phyloP scores from a whole-genome alignment of 2,888 invertebrate genomes.

The Electrophaes corylata region DNA sequence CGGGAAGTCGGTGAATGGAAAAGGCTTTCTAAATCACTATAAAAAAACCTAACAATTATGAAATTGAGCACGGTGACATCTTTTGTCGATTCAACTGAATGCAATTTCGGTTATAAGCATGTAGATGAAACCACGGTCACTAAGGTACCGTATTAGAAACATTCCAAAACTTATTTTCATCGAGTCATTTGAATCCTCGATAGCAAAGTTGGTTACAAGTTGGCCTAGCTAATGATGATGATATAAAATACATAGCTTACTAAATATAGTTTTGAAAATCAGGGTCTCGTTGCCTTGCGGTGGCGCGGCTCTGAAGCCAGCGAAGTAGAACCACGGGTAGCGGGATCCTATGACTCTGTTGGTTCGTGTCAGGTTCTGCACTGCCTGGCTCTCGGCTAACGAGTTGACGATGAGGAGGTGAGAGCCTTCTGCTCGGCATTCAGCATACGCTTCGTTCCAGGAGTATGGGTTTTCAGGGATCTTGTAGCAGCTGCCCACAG shows the following conservation, averaged over 20 bases:
- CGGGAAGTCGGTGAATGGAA: too few relatives aligned
- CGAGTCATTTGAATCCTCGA: too few relatives aligned
- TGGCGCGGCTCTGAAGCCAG: conserved; percentile 58
- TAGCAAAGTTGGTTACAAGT: too few relatives aligned
- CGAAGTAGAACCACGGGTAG: conserved; percentile 54
- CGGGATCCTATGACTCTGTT: conserved; percentile 23
- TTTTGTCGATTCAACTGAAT: too few relatives aligned
- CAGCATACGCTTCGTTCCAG: conserved; percentile 65
- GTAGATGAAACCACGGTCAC: too few relatives aligned
- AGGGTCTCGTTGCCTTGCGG: conserved; percentile 43
- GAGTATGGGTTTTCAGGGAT: conserved; percentile 47
- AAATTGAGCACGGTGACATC: too few relatives aligned
- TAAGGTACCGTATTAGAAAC: too few relatives aligned
- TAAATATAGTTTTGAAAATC: conserved; percentile 65
- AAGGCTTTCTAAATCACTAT: too few relatives aligned
- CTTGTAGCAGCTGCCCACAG: conserved; percentile 64
- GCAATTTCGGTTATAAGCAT: too few relatives aligned
- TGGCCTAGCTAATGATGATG: too few relatives aligned
- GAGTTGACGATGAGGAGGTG: conserved; percentile 66
- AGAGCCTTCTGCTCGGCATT: conserved; percentile 58
- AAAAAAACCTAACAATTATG: too few relatives aligned
- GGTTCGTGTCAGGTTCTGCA: conserved; percentile 47
- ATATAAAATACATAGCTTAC: conserved; percentile 53
- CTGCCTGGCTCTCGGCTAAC: conserved; percentile 48
- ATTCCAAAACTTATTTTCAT: too few relatives aligned